Percentiles rank a stretch among this genome's conserved stretches.
Evolutionary conservation across 2,113 vertebrate species (phyloP).

Genomic region (Heliornis fulica): DNA sequence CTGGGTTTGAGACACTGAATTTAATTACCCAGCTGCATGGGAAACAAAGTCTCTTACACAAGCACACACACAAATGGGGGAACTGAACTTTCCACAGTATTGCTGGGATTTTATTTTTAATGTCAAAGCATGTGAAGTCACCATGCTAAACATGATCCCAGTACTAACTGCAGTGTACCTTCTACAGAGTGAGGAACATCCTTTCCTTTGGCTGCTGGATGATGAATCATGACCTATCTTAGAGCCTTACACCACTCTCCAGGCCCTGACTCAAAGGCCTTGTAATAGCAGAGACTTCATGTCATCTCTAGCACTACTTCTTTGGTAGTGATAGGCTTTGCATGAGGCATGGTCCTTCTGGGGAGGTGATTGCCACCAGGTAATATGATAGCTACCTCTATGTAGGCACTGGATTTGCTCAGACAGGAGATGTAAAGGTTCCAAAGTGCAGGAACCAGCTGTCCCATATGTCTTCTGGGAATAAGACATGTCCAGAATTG

Average conservation of each 20-base stretch:
- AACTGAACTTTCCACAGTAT: background rate
- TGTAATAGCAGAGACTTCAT: constrained; percentile 21
- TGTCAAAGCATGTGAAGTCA: background rate
- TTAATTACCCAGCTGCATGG: background rate
- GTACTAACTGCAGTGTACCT: background rate
- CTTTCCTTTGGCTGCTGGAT: background rate
- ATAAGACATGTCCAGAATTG: background rate
- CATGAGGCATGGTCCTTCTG: background rate
- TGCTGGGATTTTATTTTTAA: background rate
- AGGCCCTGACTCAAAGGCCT: background rate
- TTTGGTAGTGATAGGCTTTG: background rate
- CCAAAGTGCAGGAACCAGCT: background rate
- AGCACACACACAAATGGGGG: background rate
- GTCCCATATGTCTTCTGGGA: background rate
- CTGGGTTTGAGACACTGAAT: background rate
- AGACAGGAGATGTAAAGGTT: background rate
- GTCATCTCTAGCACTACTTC: background rate
- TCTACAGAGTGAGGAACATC: fast-evolving
- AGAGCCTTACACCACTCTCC: background rate
- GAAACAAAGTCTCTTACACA: background rate
- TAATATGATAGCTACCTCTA: background rate
- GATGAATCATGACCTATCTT: constrained; percentile 44
- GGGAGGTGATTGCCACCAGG: background rate
- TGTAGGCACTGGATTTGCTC: background rate
- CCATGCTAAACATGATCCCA: background rate